phyloP scores from a whole-genome alignment of 2,113 vertebrate genomes.

The Callipepla californica region DNA sequence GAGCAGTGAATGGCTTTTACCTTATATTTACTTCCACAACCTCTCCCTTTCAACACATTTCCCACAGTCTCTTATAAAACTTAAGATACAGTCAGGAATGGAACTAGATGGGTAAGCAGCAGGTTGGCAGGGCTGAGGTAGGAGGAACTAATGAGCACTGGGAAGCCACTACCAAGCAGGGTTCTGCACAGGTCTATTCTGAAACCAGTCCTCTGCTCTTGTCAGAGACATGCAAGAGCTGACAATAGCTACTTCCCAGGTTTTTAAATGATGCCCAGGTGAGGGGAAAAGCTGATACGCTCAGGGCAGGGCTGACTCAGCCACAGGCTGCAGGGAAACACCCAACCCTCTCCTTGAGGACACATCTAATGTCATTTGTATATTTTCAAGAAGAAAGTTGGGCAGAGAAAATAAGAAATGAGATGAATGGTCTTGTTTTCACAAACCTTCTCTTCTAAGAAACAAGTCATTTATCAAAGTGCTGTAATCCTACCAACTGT shows the following conservation, averaged over 20 bases:
- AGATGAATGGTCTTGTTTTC: constrained; percentile 64
- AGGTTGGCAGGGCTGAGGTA: background rate
- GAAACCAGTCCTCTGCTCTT: background rate
- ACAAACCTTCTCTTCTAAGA: constrained; percentile 67
- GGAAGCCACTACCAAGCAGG: background rate
- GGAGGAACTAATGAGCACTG: background rate
- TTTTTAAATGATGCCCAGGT: background rate
- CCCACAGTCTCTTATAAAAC: background rate
- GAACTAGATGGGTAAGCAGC: background rate
- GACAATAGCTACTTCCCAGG: background rate
- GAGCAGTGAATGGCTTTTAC: background rate
- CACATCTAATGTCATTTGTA: background rate
- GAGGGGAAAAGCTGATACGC: background rate
- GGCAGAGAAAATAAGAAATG: constrained; percentile 7
- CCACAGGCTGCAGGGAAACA: background rate
- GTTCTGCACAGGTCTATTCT: background rate
- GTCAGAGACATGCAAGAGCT: background rate
- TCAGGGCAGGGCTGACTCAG: background rate
- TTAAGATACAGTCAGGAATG: background rate
- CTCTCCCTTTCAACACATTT: background rate
- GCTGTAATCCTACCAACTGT: constrained; percentile 68
- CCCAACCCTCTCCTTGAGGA: background rate
- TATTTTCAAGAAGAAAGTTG: background rate
- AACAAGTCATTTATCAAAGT: constrained; percentile 78
- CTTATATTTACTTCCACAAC: background rate